Evolutionary conservation across 2,888 invertebrate species (phyloP).

Genomic region (Lasioglossum vierecki): DNA sequence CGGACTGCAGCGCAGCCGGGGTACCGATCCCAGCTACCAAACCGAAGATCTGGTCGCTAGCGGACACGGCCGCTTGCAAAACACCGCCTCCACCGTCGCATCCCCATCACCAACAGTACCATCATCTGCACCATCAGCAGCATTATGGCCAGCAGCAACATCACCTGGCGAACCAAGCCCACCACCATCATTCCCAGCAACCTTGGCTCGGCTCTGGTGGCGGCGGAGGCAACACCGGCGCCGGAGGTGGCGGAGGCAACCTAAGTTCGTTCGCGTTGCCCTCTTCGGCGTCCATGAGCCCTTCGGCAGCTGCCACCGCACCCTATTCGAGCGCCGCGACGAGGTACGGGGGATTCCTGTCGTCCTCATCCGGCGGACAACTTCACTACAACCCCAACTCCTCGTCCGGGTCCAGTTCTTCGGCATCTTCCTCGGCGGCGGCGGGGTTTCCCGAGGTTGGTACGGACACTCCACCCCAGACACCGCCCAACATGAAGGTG

Average conservation of each 20-base stretch:
- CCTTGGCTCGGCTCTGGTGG: conserved; percentile 81
- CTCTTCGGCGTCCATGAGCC: conserved; percentile 82
- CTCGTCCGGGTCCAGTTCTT: conserved; percentile 79
- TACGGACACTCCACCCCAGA: conserved; percentile 96
- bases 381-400: conserved; percentile 82
- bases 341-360: conserved; percentile 84
- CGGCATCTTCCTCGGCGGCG: conserved; percentile 89
- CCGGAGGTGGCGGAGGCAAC: conserved; percentile 63
- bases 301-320: conserved; percentile 82
- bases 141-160: conserved; percentile 82
- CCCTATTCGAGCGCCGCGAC: conserved; percentile 83
- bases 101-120: conserved; percentile 83
- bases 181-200: conserved; percentile 81
- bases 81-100: conserved; percentile 92
- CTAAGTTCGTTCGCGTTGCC: conserved; percentile 79
- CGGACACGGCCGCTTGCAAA: conserved; percentile 97
- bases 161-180: conserved; percentile 76
- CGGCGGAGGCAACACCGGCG: conserved; percentile 59
- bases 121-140: conserved; percentile 85
- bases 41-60: conserved; percentile 97
- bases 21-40: conserved; percentile 95
- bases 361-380: conserved; percentile 80
- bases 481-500: conserved; percentile 96
- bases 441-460: conserved; percentile 94
- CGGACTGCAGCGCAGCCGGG: conserved; percentile 89